These are phyloP conservation scores for Drosophila hydei DNA, from an alignment of 1,140 invertebrate genomes.

Conservation along the genomic window DNA sequence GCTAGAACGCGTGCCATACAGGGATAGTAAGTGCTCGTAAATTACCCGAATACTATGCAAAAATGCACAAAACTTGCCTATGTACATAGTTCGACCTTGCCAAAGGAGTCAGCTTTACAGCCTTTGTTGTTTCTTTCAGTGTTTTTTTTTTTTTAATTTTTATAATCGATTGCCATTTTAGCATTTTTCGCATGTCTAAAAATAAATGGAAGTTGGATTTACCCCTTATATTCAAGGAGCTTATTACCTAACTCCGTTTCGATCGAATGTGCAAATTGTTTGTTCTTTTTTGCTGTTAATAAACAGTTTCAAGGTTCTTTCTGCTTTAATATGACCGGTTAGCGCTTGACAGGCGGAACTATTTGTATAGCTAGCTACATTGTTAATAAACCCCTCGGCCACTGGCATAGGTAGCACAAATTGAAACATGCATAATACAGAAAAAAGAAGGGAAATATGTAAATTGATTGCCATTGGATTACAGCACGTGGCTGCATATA, in stretches of 20 bases:
- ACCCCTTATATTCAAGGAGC: conserved; percentile 38
- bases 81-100: conserved; percentile 46
- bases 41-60: conserved; percentile 26
- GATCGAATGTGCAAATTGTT: conserved; percentile 77
- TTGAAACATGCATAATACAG: background rate
- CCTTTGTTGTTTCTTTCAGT: conserved; percentile 6
- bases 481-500: conserved; percentile 57
- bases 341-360: conserved; percentile 12
- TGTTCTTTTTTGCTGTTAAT: conserved; percentile 64
- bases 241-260: conserved; percentile 55
- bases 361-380: conserved; percentile 12
- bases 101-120: conserved; percentile 19
- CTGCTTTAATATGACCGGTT: conserved; percentile 33
- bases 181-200: conserved; percentile 49
- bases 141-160: conserved; percentile 2
- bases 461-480: conserved; percentile 44
- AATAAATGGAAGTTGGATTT: conserved; percentile 51
- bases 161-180: conserved; percentile 31
- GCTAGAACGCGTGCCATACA: conserved; percentile 91
- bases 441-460: background rate
- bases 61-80: conserved; percentile 15
- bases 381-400: conserved; percentile 59
- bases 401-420: background rate
- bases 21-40: conserved; percentile 88
- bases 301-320: conserved; percentile 77